Conservation (phyloP, 92 coral and sea anemone species). For the Chrysogorgia sp. region DNA sequence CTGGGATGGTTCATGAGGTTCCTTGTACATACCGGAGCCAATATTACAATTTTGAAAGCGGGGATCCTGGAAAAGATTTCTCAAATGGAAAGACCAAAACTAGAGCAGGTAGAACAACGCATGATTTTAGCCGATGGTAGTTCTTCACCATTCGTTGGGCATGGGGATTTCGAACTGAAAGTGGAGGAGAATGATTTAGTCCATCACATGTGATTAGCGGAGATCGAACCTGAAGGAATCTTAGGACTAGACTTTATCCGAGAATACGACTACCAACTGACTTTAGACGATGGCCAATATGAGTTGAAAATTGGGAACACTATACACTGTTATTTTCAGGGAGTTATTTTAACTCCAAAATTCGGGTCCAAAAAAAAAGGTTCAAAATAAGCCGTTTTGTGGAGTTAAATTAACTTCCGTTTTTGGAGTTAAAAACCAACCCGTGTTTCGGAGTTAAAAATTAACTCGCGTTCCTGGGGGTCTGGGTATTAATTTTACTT, state of each 20-base stretch:
- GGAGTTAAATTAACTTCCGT: too few relatives aligned
- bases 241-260: conserved; percentile 11
- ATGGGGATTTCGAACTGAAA: conserved; percentile 5
- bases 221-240: conserved; percentile 16
- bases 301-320: conserved; percentile 4
- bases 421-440: too few relatives aligned
- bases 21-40: conserved; percentile 20
- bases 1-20: conserved; percentile 1
- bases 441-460: too few relatives aligned
- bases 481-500: too few relatives aligned
- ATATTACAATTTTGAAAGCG: conserved; percentile 25
- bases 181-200: conserved; percentile 3
- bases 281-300: background rate
- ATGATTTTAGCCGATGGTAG: conserved; percentile 34
- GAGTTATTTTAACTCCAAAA: too few relatives aligned
- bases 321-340: too few relatives aligned
- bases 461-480: too few relatives aligned
- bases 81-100: background rate
- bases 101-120: conserved; percentile 34
- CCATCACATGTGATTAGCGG: conserved; percentile 26
- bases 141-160: conserved; percentile 23
- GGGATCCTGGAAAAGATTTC: conserved; percentile 3
- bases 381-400: too few relatives aligned
- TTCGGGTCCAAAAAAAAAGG: too few relatives aligned
- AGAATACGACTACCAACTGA: conserved; percentile 1